These are phyloP conservation scores for Phrynocephalus versicolor DNA, from an alignment of 2,113 vertebrate species.

Conservation along the genomic window DNA sequence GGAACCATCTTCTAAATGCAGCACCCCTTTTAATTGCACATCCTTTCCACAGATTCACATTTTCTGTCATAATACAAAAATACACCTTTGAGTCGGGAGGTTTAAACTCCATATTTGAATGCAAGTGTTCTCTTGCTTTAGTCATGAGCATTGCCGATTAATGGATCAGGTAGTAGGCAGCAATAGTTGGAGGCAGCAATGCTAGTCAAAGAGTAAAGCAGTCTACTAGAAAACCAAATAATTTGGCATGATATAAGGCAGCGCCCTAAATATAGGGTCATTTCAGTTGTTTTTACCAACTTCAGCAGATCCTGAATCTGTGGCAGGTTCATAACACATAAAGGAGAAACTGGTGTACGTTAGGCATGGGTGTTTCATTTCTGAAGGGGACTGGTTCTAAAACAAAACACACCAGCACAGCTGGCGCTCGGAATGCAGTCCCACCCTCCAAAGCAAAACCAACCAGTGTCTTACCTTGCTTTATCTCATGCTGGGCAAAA, in stretches of 20 bases:
- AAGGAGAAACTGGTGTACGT: too few species aligned
- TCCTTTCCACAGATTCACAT: background rate
- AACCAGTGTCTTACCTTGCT: too few species aligned
- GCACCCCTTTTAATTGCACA: background rate
- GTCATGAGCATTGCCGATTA: background rate
- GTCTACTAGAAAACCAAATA: background rate
- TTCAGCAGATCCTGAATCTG: background rate
- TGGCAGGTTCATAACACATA: too few species aligned
- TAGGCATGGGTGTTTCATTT: too few species aligned
- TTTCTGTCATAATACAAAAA: background rate
- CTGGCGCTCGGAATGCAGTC: too few species aligned
- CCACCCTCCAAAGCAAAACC: too few species aligned
- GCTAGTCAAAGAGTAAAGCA: background rate
- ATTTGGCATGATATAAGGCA: background rate
- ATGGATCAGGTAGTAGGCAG: background rate
- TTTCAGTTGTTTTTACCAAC: background rate
- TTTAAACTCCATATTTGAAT: background rate
- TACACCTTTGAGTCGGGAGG: background rate
- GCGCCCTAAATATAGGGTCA: background rate
- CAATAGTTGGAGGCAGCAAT: background rate
- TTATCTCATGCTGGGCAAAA: too few species aligned
- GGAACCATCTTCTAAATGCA: background rate
- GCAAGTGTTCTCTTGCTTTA: background rate
- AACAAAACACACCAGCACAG: too few species aligned
- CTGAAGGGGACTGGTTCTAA: too few species aligned